Conservation (phyloP, 2,888 invertebrate species). For the Ashinkailepas kermadecensis region DNA sequence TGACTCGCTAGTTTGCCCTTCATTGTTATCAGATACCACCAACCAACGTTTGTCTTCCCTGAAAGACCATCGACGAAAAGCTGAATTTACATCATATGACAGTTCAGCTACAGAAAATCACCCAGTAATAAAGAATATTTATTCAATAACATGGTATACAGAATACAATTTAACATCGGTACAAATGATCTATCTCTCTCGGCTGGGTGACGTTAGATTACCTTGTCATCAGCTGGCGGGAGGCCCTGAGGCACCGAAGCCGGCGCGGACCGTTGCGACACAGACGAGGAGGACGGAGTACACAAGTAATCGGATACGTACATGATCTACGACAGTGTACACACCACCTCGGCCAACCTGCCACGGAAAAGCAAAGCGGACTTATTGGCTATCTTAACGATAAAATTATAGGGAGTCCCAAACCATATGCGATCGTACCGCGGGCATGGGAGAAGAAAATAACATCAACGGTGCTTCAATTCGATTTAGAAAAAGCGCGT, state of each 20-base stretch:
- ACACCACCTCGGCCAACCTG: background rate
- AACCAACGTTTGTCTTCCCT: too few species aligned
- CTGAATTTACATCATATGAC: too few species aligned
- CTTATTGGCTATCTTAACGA: slow-evolving; percentile 15
- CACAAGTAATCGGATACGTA: background rate
- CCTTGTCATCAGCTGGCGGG: background rate
- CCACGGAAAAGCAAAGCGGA: background rate
- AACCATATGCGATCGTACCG: background rate
- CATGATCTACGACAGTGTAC: slow-evolving; percentile 6
- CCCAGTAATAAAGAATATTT: slow-evolving; percentile 15
- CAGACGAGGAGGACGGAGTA: background rate
- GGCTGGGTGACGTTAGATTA: background rate
- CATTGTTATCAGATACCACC: too few species aligned
- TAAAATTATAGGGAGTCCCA: slow-evolving; percentile 13
- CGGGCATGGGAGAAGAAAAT: background rate
- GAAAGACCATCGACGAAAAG: too few species aligned
- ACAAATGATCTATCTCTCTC: background rate
- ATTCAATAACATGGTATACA: slow-evolving; percentile 23
- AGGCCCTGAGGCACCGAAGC: background rate
- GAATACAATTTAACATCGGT: slow-evolving; percentile 18
- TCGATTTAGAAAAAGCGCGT: background rate
- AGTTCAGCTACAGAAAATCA: too few species aligned
- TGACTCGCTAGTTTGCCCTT: too few species aligned
- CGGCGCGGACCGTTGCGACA: background rate
- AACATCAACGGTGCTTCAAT: background rate